Conservation (phyloP, 2,797 vertebrate genomes). For the Lithobates pipiens region DNA sequence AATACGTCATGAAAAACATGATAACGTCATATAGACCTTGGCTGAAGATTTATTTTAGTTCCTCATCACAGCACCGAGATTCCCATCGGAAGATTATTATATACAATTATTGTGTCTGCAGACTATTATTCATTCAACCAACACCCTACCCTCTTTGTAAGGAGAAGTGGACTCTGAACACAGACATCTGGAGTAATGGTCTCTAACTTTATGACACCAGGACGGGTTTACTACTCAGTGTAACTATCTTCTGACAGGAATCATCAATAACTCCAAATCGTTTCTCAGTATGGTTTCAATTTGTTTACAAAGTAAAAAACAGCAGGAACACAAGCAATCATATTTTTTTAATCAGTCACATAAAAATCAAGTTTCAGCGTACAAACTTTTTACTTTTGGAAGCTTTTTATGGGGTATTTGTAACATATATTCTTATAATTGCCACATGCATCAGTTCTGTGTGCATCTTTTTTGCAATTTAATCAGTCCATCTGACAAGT, state of each 20-base stretch:
- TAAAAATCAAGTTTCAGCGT: no score
- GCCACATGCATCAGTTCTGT: no score
- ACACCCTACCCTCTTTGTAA: slow-evolving; percentile 67
- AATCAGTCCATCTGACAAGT: no score
- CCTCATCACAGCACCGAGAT: slow-evolving; percentile 43
- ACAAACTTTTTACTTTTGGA: no score
- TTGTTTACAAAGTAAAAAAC: not conserved
- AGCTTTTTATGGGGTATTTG: no score
- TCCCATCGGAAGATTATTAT: slow-evolving; percentile 42
- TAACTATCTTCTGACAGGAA: not conserved
- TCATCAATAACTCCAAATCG: no score
- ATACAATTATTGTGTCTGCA: slow-evolving; percentile 65
- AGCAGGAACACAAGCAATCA: not conserved
- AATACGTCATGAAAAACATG: not conserved
- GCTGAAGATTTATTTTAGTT: slow-evolving; percentile 32
- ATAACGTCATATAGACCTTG: slow-evolving; percentile 42
- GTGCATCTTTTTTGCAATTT: no score
- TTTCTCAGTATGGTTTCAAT: not conserved
- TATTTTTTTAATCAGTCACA: not conserved
- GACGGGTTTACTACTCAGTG: not conserved
- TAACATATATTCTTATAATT: no score
- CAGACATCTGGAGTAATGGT: slow-evolving; percentile 3
- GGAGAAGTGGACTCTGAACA: slow-evolving; percentile 32
- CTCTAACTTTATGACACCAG: not conserved
- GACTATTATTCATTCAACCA: slow-evolving; percentile 68